Conservation (phyloP, 2,113 vertebrate species). For the Bothrops jararaca region DNA sequence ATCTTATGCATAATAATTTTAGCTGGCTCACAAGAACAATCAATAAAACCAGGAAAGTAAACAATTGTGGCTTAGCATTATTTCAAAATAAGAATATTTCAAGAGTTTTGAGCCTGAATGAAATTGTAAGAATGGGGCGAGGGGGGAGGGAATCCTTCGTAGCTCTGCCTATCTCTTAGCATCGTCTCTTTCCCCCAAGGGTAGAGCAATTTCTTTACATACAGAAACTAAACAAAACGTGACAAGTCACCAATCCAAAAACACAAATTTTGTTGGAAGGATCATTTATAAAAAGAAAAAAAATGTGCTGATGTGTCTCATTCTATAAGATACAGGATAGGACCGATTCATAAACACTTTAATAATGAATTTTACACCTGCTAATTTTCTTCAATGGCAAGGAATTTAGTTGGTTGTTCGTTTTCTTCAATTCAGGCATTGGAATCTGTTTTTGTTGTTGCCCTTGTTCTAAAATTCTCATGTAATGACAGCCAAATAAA, state of each 20-base stretch:
- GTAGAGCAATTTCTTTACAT: not conserved
- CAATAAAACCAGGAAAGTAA: not conserved
- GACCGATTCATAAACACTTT: not conserved
- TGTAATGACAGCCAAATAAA: not conserved
- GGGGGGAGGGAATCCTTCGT: accelerated
- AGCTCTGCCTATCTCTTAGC: not conserved
- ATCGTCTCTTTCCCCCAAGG: accelerated
- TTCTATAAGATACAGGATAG: not conserved
- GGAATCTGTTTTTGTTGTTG: not conserved
- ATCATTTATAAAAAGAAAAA: not conserved
- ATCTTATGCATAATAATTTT: not conserved
- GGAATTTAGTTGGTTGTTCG: not conserved
- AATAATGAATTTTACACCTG: not conserved
- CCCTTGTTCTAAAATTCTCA: not conserved
- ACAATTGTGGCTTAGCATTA: not conserved
- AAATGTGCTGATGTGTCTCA: too few species aligned
- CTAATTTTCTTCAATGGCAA: not conserved
- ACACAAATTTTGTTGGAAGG: not conserved
- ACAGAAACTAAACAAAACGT: not conserved
- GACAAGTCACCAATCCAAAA: not conserved
- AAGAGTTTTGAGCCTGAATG: too few species aligned
- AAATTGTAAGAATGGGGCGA: not conserved
- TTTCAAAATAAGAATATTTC: not conserved
- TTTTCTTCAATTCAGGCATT: not conserved
- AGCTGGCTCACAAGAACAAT: not conserved